phyloP scores from a whole-genome alignment of 2,113 vertebrate species.

The Syngnathus typhle region DNA sequence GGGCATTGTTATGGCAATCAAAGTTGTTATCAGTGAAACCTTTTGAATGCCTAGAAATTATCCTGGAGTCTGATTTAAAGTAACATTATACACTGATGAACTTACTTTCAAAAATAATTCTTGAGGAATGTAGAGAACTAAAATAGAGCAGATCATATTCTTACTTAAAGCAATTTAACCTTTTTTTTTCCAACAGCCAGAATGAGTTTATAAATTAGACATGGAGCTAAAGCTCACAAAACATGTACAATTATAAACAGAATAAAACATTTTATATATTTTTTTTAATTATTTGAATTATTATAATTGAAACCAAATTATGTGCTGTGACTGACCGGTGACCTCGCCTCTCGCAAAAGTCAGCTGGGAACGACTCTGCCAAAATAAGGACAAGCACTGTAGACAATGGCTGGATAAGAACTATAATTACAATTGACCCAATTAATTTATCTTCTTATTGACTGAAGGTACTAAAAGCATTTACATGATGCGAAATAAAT shows the following conservation, averaged over 20 bases:
- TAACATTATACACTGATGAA: background rate
- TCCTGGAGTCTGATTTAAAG: background rate
- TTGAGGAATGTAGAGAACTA: background rate
- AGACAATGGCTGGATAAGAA: background rate
- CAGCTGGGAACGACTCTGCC: background rate
- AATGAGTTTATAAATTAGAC: background rate
- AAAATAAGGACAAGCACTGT: background rate
- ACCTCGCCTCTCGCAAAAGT: background rate
- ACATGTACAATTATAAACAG: too few relatives aligned
- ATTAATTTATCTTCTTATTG: background rate
- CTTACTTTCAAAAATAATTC: background rate
- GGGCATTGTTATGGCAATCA: slow-evolving; percentile 4
- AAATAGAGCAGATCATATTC: background rate
- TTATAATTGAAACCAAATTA: background rate
- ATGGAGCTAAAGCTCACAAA: background rate
- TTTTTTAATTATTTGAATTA: too few relatives aligned
- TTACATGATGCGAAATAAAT: background rate
- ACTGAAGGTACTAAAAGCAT: background rate
- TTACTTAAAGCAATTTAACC: background rate
- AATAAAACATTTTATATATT: too few relatives aligned
- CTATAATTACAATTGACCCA: background rate
- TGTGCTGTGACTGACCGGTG: background rate
- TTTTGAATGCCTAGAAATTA: background rate
- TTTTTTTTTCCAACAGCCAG: background rate
- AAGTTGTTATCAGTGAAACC: background rate